Percentiles rank a stretch among this genome's conserved stretches.
Conservation (phyloP, 2,888 invertebrate species). For the Pristionchus entomophagus region DNA sequence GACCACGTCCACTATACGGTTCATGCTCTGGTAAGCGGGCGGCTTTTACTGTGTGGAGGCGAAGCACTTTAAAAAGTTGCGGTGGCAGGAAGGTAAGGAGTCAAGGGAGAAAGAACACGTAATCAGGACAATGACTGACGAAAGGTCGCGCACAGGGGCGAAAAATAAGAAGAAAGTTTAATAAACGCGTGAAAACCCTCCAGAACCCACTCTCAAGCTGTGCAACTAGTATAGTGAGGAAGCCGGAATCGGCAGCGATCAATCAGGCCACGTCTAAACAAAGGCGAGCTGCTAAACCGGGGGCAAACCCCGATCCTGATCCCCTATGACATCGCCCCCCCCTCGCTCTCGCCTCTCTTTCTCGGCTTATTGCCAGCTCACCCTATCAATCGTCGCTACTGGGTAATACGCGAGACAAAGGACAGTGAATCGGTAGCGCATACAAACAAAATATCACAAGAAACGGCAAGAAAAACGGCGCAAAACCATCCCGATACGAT, state of each 20-base stretch:
- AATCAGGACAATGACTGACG: too few relatives aligned
- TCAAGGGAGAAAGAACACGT: not conserved
- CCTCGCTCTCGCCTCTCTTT: not conserved
- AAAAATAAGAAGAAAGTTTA: too few relatives aligned
- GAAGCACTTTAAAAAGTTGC: not conserved
- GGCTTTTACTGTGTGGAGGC: conserved; percentile 15
- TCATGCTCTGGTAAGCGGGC: conserved; percentile 19
- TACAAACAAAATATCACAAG: not conserved
- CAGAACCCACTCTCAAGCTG: too few relatives aligned
- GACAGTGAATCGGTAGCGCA: not conserved
- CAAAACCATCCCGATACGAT: not conserved
- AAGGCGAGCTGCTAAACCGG: not conserved
- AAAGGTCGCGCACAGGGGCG: too few relatives aligned
- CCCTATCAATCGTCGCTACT: conserved; percentile 22
- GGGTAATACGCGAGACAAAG: not conserved
- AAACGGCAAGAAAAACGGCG: not conserved
- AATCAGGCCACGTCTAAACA: conserved; percentile 2
- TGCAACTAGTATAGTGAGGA: not conserved
- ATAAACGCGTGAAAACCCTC: too few relatives aligned
- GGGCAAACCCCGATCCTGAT: conserved; percentile 34
- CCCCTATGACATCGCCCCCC: not conserved
- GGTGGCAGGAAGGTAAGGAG: not conserved
- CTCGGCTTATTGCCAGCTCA: conserved; percentile 35
- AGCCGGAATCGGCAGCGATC: not conserved
- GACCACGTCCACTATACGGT: conserved; percentile 39